These are phyloP conservation scores for Galeopterus variegatus DNA, from an alignment of 2,113 vertebrate genomes.

Conservation along the genomic window DNA sequence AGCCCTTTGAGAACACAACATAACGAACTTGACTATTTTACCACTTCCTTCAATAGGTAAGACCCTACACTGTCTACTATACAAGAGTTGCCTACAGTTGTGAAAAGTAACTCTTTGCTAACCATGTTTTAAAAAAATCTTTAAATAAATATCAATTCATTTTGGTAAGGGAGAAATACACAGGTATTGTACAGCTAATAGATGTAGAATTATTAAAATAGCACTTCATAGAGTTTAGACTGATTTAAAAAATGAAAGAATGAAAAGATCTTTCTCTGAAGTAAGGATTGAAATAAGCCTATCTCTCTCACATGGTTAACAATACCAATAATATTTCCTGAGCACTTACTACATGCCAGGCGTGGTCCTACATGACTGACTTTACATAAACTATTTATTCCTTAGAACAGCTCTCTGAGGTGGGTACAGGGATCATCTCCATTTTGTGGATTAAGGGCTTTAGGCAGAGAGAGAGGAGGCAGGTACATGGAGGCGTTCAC, in stretches of 20 bases:
- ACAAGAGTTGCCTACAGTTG: neutral
- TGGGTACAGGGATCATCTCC: neutral
- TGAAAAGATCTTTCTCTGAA: neutral
- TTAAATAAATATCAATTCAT: slow-evolving; percentile 13
- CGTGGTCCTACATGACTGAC: neutral
- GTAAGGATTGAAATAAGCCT: neutral
- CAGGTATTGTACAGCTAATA: neutral
- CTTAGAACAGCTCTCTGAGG: neutral
- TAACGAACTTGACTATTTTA: slow-evolving; percentile 64
- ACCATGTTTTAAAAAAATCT: neutral
- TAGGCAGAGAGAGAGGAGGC: neutral
- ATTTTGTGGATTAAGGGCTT: neutral
- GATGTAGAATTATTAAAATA: neutral
- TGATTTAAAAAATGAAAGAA: neutral
- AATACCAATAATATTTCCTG: neutral
- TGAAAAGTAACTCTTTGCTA: slow-evolving; percentile 43
- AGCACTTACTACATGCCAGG: neutral
- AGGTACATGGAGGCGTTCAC: neutral
- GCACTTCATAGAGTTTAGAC: neutral
- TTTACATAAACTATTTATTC: neutral
- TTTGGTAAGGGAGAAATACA: slow-evolving; percentile 35
- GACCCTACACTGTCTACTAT: slow-evolving; percentile 54
- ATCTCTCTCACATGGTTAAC: neutral
- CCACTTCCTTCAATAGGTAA: slow-evolving; percentile 85
- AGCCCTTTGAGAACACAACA: slow-evolving; percentile 73